Evolutionary conservation across 2,797 vertebrate genomes (phyloP).

Genomic region (Clamator glandarius): DNA sequence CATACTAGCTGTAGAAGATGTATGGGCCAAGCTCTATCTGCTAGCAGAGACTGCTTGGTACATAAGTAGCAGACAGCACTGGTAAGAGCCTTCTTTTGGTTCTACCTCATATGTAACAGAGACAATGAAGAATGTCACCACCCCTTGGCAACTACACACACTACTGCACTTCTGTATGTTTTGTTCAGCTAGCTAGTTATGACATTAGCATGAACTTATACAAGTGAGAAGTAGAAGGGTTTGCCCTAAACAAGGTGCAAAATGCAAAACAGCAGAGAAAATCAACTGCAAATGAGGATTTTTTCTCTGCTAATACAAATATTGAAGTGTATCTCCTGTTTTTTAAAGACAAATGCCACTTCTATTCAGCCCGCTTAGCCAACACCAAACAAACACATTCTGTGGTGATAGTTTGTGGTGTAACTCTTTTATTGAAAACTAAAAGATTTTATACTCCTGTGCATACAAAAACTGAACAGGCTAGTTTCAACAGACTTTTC

Average conservation of each 20-base stretch:
- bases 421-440: neutral
- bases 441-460: neutral
- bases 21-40: neutral
- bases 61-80: neutral
- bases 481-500: neutral
- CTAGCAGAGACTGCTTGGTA: neutral
- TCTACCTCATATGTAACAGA: neutral
- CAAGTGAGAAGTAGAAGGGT: neutral
- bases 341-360: neutral
- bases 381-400: neutral
- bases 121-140: neutral
- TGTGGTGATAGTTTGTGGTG: neutral
- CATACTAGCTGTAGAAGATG: accelerated
- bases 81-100: neutral
- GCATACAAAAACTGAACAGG: neutral
- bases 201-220: neutral
- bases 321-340: neutral
- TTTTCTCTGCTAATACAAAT: neutral
- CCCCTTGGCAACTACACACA: neutral
- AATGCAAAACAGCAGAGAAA: neutral
- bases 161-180: neutral
- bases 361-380: neutral
- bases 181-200: neutral
- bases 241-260: neutral
- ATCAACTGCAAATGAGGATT: neutral